These are phyloP conservation scores for Volucella zonaria DNA, from an alignment of 2,888 invertebrate genomes.

Conservation along the genomic window DNA sequence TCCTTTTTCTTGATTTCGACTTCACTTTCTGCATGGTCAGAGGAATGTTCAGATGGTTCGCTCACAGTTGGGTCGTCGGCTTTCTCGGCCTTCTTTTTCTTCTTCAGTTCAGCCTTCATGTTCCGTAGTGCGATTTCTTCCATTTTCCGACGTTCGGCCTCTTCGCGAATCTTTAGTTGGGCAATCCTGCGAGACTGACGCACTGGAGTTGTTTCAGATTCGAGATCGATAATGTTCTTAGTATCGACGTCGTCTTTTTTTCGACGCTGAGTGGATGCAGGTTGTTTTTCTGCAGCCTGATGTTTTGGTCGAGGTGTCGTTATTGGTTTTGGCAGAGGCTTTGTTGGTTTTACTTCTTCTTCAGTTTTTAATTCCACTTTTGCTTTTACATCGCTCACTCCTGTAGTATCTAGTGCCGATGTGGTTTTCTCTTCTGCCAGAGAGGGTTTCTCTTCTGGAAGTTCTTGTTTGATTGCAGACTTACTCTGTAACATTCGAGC, in stretches of 20 bases:
- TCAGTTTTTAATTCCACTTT: slow-evolving; percentile 29
- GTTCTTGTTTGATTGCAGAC: slow-evolving; percentile 28
- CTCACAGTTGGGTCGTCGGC: slow-evolving; percentile 78
- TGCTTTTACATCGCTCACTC: slow-evolving; percentile 32
- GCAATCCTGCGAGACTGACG: slow-evolving; percentile 93
- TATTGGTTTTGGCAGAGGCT: slow-evolving; percentile 8
- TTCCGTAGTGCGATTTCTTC: slow-evolving; percentile 89
- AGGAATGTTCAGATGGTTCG: slow-evolving; percentile 78
- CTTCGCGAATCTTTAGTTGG: slow-evolving; percentile 93
- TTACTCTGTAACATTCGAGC: background rate
- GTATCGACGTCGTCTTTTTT: slow-evolving; percentile 80
- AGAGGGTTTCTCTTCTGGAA: slow-evolving; percentile 7
- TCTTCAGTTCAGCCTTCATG: slow-evolving; percentile 86
- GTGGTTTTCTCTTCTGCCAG: slow-evolving; percentile 10
- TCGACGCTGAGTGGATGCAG: slow-evolving; percentile 72
- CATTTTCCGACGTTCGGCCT: slow-evolving; percentile 89
- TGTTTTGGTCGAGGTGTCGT: slow-evolving; percentile 39
- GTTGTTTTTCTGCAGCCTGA: slow-evolving; percentile 67
- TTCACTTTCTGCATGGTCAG: slow-evolving; percentile 78
- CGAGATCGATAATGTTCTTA: slow-evolving; percentile 80
- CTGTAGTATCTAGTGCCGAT: background rate
- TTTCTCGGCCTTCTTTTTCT: slow-evolving; percentile 82
- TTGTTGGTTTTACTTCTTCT: slow-evolving; percentile 13
- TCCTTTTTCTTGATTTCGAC: slow-evolving; percentile 81
- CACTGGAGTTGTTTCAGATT: slow-evolving; percentile 83